Percentiles rank a stretch among this genome's conserved stretches.
phyloP scores from a whole-genome alignment of 2,113 vertebrate species.

The Epinephelus cyanopodus region DNA sequence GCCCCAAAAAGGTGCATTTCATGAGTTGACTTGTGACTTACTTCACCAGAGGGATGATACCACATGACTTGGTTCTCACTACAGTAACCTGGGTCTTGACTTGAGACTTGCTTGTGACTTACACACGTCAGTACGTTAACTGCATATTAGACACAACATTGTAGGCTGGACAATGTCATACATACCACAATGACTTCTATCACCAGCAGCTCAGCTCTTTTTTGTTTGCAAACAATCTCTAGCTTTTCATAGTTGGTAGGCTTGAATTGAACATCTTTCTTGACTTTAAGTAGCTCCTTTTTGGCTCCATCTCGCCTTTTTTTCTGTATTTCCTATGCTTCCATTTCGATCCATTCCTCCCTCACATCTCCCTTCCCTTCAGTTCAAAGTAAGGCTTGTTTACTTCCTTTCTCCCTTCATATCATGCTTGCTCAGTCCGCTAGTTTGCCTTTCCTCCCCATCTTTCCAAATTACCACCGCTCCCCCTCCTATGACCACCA shows the following conservation, averaged over 20 bases:
- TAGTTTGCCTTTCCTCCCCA: slow-evolving; percentile 4
- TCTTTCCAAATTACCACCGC: slow-evolving; percentile 34
- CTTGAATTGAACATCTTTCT: background rate
- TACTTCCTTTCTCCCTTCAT: background rate
- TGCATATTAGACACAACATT: too few species aligned
- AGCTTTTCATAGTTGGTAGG: background rate
- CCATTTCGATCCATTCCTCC: background rate
- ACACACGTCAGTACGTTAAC: too few species aligned
- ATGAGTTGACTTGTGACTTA: too few species aligned
- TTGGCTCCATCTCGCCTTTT: background rate
- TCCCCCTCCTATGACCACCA: slow-evolving; percentile 4
- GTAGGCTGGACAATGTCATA: too few species aligned
- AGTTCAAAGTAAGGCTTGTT: slow-evolving; percentile 20
- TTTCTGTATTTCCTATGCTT: background rate
- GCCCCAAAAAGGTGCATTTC: too few species aligned
- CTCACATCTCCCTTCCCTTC: background rate
- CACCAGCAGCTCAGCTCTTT: too few species aligned
- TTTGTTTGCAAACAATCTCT: background rate
- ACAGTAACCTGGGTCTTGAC: too few species aligned
- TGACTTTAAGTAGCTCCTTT: background rate
- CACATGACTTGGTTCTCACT: too few species aligned
- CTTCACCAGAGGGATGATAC: too few species aligned
- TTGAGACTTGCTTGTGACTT: too few species aligned
- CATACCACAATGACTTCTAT: too few species aligned
- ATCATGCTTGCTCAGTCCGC: background rate